These are phyloP conservation scores for Antitype chi DNA, from an alignment of 2,888 invertebrate genomes.

Conservation along the genomic window DNA sequence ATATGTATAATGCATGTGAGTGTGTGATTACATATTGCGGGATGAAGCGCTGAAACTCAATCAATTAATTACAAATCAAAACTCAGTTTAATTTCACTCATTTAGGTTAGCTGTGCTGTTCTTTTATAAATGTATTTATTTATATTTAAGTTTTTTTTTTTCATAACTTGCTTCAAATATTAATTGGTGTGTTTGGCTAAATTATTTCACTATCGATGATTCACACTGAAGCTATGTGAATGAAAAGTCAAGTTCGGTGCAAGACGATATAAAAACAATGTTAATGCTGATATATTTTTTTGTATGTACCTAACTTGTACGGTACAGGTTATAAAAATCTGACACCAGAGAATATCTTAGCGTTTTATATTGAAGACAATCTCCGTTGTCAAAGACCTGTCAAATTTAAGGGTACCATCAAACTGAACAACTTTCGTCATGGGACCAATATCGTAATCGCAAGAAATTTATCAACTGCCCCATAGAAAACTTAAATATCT, in stretches of 20 bases:
- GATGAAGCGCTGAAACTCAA: constrained; percentile 61
- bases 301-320: background rate
- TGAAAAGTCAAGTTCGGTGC: constrained; percentile 32
- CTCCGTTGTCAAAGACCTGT: too few species aligned
- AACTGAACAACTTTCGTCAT: too few species aligned
- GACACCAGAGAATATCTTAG: background rate
- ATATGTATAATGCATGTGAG: constrained; percentile 61
- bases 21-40: constrained; percentile 54
- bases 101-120: constrained; percentile 56
- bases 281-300: background rate
- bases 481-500: too few species aligned
- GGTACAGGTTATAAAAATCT: background rate
- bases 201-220: constrained; percentile 28
- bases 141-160: constrained; percentile 12
- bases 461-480: too few species aligned
- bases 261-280: background rate
- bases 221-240: constrained; percentile 49
- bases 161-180: constrained; percentile 8
- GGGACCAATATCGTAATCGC: too few species aligned
- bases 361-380: background rate
- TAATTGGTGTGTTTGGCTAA: constrained; percentile 26
- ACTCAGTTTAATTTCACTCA: constrained; percentile 50
- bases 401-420: too few species aligned
- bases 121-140: constrained; percentile 12
- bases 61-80: constrained; percentile 61